Percentiles rank a stretch among this genome's conserved stretches.
These are phyloP conservation scores for Hylaea fasciaria DNA, from an alignment of 2,888 invertebrate genomes.

Conservation along the genomic window DNA sequence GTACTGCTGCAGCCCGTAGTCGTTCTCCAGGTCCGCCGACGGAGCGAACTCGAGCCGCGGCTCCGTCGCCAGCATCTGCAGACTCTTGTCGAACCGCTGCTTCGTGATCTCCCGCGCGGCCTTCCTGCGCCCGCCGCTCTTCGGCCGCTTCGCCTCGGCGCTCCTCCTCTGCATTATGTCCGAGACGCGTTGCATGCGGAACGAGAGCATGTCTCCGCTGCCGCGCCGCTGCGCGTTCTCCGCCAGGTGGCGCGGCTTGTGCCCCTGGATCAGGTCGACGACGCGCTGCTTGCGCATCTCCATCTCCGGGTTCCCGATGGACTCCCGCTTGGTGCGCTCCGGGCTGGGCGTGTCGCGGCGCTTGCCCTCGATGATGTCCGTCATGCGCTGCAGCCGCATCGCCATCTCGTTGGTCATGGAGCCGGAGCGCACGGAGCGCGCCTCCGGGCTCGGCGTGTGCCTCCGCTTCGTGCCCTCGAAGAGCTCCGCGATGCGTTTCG, in stretches of 20 bases:
- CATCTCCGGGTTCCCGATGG: slow-evolving; percentile 68
- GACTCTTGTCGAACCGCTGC: slow-evolving; percentile 93
- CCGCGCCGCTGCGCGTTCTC: slow-evolving; percentile 54
- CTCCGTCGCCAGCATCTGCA: slow-evolving; percentile 93
- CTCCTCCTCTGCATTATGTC: slow-evolving; percentile 90
- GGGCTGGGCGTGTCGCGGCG: slow-evolving; percentile 62
- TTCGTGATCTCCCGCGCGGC: slow-evolving; percentile 87
- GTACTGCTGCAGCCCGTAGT: slow-evolving; percentile 92
- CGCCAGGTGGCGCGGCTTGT: slow-evolving; percentile 47
- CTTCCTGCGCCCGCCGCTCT: slow-evolving; percentile 61
- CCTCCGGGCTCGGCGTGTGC: slow-evolving; percentile 64
- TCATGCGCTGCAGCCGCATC: slow-evolving; percentile 67
- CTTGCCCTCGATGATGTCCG: slow-evolving; percentile 72
- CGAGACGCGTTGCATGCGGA: slow-evolving; percentile 89
- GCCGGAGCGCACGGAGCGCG: slow-evolving; percentile 54
- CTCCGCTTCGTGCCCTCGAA: slow-evolving; percentile 66
- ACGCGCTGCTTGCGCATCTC: slow-evolving; percentile 67
- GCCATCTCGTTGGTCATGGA: slow-evolving; percentile 65
- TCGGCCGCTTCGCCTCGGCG: slow-evolving; percentile 74
- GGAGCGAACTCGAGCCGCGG: slow-evolving; percentile 85
- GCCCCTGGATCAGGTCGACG: slow-evolving; percentile 66
- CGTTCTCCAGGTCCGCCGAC: slow-evolving; percentile 90
- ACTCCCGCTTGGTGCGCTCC: slow-evolving; percentile 60
- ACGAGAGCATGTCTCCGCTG: slow-evolving; percentile 63
- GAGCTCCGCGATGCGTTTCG: slow-evolving; percentile 66